Base-by-base conservation (phyloP, 2,797 vertebrate species). In the Chelon labrosus region DNA sequence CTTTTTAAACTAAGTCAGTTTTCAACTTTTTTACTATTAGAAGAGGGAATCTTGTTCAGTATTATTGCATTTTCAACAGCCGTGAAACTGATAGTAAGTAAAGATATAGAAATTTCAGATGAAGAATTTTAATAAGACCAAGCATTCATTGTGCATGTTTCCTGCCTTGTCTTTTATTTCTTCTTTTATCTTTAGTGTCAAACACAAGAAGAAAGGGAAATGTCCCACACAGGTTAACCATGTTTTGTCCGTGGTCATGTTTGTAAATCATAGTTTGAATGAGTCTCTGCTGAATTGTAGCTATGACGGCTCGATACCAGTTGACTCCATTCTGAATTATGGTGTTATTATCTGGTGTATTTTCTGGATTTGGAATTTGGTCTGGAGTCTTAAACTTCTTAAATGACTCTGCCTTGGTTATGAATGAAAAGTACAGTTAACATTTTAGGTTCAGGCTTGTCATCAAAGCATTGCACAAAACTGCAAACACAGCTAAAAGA, bases 401-500 rank as follows among this genome's bases (percentile, higher is more conserved):
- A 10, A 31, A 27, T 70, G 60, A 31, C 17, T 27, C 14, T 37
- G 14, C 46, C 27, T 52, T 16, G 1, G 31, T 63, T 31, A 20
- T 35, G 41, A 27, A 6, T 55, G 47, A 59, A 27, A 22, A 20
- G 12, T 10, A 49, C 14, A 65, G 27, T 58, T 47, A 16, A 16
- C 9, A 63, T 51, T 66, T 70, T 37, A 39, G n/a, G 19, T 42
- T 56, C 38, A 39, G 12, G 59, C 42, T 77, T 57, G 35, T 55
- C 16, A 69, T 72, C 10, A 2, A 2, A 49, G 10, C 35, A 52
- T 76, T 69, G 25, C 37, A 35, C 38, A 73, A 70, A 73, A 69
- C 46, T 64, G 53, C 60, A 75, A 73, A 82, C 63, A 73, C 46
- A 38, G 53, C 58, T 67, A 50, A 72, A 64, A 22, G 12, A 55